Conservation (phyloP, 2,888 invertebrate species). For the Oligia strigilis region DNA sequence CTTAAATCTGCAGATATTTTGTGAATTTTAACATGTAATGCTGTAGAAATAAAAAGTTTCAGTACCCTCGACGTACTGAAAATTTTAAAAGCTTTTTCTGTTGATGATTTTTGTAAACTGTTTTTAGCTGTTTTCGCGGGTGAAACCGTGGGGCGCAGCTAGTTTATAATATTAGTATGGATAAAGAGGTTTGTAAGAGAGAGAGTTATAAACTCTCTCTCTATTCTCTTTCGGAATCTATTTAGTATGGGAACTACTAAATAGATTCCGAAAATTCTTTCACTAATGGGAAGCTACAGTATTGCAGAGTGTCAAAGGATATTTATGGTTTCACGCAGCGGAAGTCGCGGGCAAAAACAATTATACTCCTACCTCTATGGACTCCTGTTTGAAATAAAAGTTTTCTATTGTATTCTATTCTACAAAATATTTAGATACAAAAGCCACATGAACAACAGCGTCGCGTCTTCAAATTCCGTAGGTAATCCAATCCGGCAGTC, state of each 20-base stretch:
- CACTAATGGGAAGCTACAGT: not conserved
- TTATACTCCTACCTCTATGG: not conserved
- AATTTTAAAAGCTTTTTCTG: not conserved
- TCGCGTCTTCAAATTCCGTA: conserved; percentile 17
- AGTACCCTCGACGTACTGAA: not conserved
- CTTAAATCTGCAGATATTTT: conserved; percentile 13
- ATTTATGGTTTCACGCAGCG: not conserved
- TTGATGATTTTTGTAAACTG: not conserved
- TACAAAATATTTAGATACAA: not conserved
- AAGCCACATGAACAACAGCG: not conserved
- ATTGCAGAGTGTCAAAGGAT: not conserved
- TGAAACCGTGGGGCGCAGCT: no score
- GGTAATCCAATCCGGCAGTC: not conserved
- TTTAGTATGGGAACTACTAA: not conserved
- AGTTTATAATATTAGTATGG: no score
- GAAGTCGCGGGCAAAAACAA: not conserved
- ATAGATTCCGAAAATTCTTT: not conserved
- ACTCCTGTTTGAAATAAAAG: not conserved
- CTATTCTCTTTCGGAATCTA: no score
- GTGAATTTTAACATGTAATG: not conserved
- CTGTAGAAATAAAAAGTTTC: conserved; percentile 9
- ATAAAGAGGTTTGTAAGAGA: no score
- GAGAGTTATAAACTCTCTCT: no score
- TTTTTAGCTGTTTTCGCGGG: not conserved
- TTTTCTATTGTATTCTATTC: not conserved